Base-by-base conservation (phyloP, 2,888 invertebrate genomes). In the Zelleria hepariella region DNA sequence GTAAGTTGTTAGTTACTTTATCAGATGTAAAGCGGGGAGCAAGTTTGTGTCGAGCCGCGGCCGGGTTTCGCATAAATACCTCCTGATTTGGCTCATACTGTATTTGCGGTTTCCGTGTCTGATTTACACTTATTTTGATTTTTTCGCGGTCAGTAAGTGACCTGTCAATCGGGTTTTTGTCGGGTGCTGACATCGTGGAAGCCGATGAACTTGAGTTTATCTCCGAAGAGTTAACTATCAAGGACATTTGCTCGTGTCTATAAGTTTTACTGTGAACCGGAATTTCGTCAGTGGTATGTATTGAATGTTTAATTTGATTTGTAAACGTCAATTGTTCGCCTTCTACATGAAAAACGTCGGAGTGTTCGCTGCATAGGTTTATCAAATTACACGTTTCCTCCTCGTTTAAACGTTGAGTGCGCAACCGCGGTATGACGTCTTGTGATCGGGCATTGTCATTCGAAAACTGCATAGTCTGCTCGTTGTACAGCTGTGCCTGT, bases 201-300 rank as follows among this genome's bases (percentile, higher is more conserved):
- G 51, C 66, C 71, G 1, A 69, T 71, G 42, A 71, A 69, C 61
- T 70, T 72, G 1, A 68, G 56, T 5, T 51, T 61, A 7, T 58
- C 69, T 64, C 20, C 73, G 57, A 68, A 69, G 72, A 24, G 58
- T 59, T 21, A 74, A 49, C n/a, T 70, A 68, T 60, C 65, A 63
- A 62, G 75, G 73, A 62, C 74, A 73, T 0, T 73, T 74, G 0
- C 67, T 61, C n/a, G 23, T 62, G 61, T 6, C 65, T 55, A 26
- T 65, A 65, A 3, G 51, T 60, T 58, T 61, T 62, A 1, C 62
- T 63, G 32, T 63, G 59, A 5, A 65, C 58, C 0, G 61, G 63
- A 8, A 57, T 15, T 10, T 62, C 61, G 32, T 64, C 47, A 10
- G 15, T 32, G 6, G 57, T 55, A 26, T 60, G 63, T 48, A 77